Percentiles rank a stretch among this genome's conserved stretches.
Evolutionary conservation across 1,140 invertebrate species (phyloP).

Genomic region (Acromyrmex echinatior): DNA sequence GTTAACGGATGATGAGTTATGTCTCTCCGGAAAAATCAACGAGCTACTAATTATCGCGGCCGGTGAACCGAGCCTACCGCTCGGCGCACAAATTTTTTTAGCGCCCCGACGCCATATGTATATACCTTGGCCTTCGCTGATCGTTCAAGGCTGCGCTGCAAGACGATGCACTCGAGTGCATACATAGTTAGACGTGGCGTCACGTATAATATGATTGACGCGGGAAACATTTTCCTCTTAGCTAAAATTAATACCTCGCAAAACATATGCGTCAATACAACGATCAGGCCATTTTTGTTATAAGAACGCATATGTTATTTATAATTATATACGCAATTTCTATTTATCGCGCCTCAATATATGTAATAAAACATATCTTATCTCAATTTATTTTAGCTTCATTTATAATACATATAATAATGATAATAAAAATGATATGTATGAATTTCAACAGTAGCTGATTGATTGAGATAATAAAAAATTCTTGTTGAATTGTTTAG

Average conservation of each 20-base stretch:
- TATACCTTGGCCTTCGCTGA: conserved; percentile 66
- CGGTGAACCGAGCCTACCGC: conserved; percentile 58
- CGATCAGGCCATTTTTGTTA: not conserved
- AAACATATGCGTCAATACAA: not conserved
- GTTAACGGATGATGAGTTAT: conserved; percentile 74
- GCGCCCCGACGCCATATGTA: conserved; percentile 28
- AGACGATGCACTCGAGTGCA: conserved; percentile 57
- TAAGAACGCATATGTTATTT: not conserved
- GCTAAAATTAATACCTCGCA: conserved; percentile 19
- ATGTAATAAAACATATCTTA: not conserved
- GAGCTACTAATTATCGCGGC: conserved; percentile 66
- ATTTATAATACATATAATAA: not conserved
- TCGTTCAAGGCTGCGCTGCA: conserved; percentile 60
- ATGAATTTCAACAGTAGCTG: not conserved
- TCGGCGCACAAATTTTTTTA: conserved; percentile 44
- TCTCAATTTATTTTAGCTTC: not conserved
- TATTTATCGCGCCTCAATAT: not conserved
- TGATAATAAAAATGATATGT: not conserved
- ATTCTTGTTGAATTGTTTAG: not conserved
- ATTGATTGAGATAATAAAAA: not conserved
- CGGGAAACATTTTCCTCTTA: conserved; percentile 32
- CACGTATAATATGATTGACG: conserved; percentile 42
- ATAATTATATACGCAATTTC: not conserved
- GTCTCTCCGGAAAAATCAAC: conserved; percentile 67
- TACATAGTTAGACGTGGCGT: conserved; percentile 44